phyloP scores from a whole-genome alignment of 2,113 vertebrate genomes.

The Heterotilapia buettikoferi region DNA sequence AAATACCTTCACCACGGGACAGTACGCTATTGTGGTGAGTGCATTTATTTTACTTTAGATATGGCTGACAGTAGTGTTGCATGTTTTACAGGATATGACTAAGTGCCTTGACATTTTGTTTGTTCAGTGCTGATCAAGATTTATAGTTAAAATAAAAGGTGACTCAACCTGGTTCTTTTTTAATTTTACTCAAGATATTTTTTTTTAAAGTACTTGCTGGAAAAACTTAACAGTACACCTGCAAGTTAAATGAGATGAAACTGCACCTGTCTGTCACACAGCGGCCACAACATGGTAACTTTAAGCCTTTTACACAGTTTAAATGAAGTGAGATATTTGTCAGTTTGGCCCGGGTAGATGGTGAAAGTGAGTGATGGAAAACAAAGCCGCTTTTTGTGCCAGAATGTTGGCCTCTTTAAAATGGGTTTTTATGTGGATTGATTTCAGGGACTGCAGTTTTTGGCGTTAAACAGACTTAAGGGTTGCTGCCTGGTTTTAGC shows the following conservation, averaged over 20 bases:
- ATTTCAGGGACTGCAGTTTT: background rate
- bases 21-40: slow-evolving; percentile 87
- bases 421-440: background rate
- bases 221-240: background rate
- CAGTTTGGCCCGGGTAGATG: background rate
- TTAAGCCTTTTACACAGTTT: background rate
- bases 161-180: background rate
- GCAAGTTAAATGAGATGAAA: background rate
- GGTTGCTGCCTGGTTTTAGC: background rate
- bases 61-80: background rate
- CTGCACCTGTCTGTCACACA: background rate
- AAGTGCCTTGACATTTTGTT: background rate
- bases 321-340: background rate
- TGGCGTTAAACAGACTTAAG: background rate
- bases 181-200: background rate
- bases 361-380: background rate
- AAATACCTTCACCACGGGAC: slow-evolving; percentile 77
- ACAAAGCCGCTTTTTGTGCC: background rate
- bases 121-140: background rate
- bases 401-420: background rate
- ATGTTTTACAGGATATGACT: background rate
- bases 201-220: background rate
- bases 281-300: background rate
- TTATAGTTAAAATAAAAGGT: background rate
- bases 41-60: background rate